Conservation (phyloP, 2,888 invertebrate genomes). For the Hemicrepidius hirtus region DNA sequence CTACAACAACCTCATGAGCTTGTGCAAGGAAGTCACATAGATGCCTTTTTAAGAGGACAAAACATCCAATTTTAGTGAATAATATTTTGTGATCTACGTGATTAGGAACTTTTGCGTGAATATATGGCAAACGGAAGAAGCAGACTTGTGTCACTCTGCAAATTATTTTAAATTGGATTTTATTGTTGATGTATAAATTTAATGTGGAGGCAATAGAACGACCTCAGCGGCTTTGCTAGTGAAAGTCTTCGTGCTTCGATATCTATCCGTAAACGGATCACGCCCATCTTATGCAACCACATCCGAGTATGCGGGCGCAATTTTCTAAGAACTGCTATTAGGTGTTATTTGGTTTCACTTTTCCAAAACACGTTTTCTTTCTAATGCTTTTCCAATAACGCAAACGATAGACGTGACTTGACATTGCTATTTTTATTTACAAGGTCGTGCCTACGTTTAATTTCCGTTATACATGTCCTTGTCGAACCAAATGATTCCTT, state of each 20-base stretch:
- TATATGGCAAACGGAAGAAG: constrained; percentile 29
- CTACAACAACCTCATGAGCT: constrained; percentile 62
- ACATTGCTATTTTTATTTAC: constrained; percentile 35
- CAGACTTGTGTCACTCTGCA: constrained; percentile 22
- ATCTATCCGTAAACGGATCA: constrained; percentile 56
- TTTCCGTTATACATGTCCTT: constrained; percentile 43
- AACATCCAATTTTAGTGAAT: constrained; percentile 77
- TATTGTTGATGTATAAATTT: constrained; percentile 31
- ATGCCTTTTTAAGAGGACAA: constrained; percentile 85
- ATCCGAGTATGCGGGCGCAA: constrained; percentile 59
- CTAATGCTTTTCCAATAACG: constrained; percentile 36
- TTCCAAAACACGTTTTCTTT: constrained; percentile 53
- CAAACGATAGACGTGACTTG: constrained; percentile 32
- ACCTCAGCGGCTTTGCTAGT: constrained; percentile 53
- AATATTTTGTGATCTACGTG: constrained; percentile 38
- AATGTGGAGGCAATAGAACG: constrained; percentile 54
- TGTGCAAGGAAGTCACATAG: constrained; percentile 82
- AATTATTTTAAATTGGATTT: constrained; percentile 23
- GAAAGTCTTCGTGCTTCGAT: constrained; percentile 62
- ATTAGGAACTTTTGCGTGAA: constrained; percentile 24
- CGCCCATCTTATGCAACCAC: constrained; percentile 62
- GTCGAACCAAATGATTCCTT: constrained; percentile 39
- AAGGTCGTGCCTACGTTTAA: constrained; percentile 34
- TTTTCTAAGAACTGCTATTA: constrained; percentile 51
- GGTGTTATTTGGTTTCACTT: constrained; percentile 53